Conservation (phyloP, 2,113 vertebrate genomes). For the Eurypyga helias region DNA sequence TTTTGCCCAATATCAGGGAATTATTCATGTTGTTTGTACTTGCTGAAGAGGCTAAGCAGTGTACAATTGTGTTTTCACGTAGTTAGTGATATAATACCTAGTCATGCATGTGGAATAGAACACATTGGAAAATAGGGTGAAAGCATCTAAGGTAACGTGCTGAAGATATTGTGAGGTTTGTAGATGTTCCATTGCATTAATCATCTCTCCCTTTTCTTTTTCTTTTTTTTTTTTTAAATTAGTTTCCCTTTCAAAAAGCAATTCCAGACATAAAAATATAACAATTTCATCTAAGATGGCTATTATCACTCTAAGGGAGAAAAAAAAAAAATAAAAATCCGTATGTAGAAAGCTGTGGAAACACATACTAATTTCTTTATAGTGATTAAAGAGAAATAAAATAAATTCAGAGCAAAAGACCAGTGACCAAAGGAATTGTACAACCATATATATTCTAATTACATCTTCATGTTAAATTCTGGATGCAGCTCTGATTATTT, state of each 20-base stretch:
- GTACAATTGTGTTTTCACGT: neutral
- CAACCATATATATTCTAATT: neutral
- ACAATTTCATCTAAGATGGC: neutral
- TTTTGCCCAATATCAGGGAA: neutral
- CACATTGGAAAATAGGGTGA: neutral
- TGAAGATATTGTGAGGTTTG: neutral
- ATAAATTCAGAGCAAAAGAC: neutral
- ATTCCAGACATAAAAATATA: neutral
- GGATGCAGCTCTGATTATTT: neutral
- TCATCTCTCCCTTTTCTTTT: too few species aligned
- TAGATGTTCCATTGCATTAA: neutral
- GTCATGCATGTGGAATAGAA: neutral
- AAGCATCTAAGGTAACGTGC: neutral
- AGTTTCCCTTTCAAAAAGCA: rapidly evolving
- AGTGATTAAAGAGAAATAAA: neutral
- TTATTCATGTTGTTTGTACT: neutral
- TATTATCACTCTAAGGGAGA: too few species aligned
- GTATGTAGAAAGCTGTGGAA: neutral
- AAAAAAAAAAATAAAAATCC: neutral
- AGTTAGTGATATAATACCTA: neutral
- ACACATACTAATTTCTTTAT: neutral
- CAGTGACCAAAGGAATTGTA: neutral
- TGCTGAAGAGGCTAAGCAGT: neutral
- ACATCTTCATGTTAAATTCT: neutral
- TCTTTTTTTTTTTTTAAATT: neutral